Conservation (phyloP, 2,113 vertebrate species). For the Arothron firmamentum region DNA sequence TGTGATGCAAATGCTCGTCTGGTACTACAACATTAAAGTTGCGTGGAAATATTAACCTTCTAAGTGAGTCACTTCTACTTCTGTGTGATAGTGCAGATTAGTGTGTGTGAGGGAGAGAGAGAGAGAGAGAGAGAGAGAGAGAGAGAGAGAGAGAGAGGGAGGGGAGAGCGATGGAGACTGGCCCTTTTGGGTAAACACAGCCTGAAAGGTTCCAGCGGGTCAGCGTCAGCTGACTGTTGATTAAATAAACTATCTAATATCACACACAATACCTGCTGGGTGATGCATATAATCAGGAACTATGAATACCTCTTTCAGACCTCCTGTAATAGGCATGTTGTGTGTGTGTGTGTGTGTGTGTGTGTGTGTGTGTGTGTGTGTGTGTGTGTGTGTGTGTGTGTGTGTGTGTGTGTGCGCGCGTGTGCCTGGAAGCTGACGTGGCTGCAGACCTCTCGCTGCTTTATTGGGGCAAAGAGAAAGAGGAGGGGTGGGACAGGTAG, state of each 20-base stretch:
- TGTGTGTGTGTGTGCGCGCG: conserved; percentile 13
- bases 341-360: conserved; percentile 23
- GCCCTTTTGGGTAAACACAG: conserved; percentile 53
- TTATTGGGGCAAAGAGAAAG: conserved; percentile 27
- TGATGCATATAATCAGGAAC: conserved; percentile 37
- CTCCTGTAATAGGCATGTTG: conserved; percentile 36
- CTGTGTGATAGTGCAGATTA: neutral
- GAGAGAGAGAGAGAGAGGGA: neutral
- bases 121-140: neutral
- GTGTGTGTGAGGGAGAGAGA: neutral
- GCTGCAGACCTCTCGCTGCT: conserved; percentile 44
- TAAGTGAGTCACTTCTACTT: neutral
- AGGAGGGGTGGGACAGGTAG: conserved; percentile 20
- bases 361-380: conserved; percentile 26
- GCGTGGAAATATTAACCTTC: too few species aligned
- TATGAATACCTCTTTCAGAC: conserved; percentile 49
- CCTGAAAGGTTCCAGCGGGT: conserved; percentile 28
- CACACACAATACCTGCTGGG: conserved; percentile 43
- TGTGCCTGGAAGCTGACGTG: conserved; percentile 57
- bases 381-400: conserved; percentile 23
- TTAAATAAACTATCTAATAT: conserved; percentile 65
- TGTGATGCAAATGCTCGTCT: neutral
- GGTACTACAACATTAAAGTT: neutral
- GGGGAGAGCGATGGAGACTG: conserved; percentile 24
- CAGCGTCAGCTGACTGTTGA: conserved; percentile 43